Evolutionary conservation across 2,113 vertebrate genomes (phyloP), one percentile per base, ranked within the genome.

Genomic region (Pygoscelis antarcticus): DNA sequence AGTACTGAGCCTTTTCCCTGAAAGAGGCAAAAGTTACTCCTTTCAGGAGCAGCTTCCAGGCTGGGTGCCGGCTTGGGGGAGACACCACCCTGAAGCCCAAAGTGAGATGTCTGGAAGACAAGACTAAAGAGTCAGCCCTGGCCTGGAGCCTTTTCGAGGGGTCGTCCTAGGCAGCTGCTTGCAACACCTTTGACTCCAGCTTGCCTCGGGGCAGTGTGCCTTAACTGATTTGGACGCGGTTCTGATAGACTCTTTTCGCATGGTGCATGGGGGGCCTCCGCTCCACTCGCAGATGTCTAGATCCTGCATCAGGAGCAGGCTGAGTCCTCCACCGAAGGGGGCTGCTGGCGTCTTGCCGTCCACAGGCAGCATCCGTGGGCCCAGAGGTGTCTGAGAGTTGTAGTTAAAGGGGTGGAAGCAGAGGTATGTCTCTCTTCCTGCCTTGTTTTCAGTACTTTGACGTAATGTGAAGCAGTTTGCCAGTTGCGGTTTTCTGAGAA

Each of bases 401-500:
- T 22, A 93, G 54, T 26, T 90, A 70, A 38, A 38, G 62, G 83
- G 89, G 36, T 95, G 90, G 64, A 44, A 96, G 62, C 96, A 88
- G 52, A 88, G 94, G 26, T 82, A 52, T 13, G 54, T 58, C 82
- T 55, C 84, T 83, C 91, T 83, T 88, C 87, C 95, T 96, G 95
- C 87, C 94, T 82, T 25, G 52, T 60, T 77, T 58, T 88, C 69
- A n/a, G 82, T 66, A 13, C 94, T 90, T 78, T 86, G 95, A 94
- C 87, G 93, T 58, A 85, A 87, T 0, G 49, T 4, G 82, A 12
- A 93, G 93, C 90, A 3, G 79, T 94, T 26, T 89, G 95, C 94
- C 95, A 90, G 90, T 60, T 97, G 95, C 4, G 96, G 90, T 95
- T 97, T 92, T 88, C 79, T 81, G 91, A 86, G 95, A 97, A 92